Evolutionary conservation across 2,113 vertebrate species (phyloP).

Genomic region (Cryptomyrus ogoouensis): DNA sequence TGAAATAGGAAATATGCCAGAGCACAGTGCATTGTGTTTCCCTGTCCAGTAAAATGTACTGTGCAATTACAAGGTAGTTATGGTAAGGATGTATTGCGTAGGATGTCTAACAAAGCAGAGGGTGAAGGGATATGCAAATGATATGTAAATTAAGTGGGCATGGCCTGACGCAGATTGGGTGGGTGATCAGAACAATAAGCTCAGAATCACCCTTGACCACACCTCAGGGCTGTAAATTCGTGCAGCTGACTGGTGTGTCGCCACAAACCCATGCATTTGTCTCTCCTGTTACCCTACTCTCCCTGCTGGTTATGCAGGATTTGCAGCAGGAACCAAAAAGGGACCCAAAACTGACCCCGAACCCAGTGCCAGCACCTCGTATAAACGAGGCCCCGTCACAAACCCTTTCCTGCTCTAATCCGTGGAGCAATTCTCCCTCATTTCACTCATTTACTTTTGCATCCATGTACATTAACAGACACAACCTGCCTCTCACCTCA

Average conservation of each 20-base stretch:
- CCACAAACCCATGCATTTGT: not conserved
- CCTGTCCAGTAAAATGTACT: not conserved
- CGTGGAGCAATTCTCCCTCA: not conserved
- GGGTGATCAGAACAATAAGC: not conserved
- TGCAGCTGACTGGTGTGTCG: not conserved
- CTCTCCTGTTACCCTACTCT: not conserved
- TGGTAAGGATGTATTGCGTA: not conserved
- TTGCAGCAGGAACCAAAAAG: not conserved
- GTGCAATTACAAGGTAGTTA: not conserved
- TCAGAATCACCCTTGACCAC: not conserved
- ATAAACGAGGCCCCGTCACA: not conserved
- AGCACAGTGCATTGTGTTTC: not conserved
- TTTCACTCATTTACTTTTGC: not conserved
- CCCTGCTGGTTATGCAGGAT: not conserved
- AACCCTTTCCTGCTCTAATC: not conserved
- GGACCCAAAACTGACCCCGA: not conserved
- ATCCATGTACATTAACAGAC: not conserved
- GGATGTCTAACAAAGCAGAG: not conserved
- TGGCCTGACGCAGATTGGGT: not conserved
- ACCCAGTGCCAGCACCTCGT: not conserved
- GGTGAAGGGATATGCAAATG: not conserved
- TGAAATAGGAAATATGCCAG: not conserved
- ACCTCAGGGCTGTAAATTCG: not conserved
- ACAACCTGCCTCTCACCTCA: not conserved
- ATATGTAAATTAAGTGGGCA: not conserved